Evolutionary conservation across 2,888 invertebrate genomes (phyloP).

Genomic region (Neoascia interrupta): DNA sequence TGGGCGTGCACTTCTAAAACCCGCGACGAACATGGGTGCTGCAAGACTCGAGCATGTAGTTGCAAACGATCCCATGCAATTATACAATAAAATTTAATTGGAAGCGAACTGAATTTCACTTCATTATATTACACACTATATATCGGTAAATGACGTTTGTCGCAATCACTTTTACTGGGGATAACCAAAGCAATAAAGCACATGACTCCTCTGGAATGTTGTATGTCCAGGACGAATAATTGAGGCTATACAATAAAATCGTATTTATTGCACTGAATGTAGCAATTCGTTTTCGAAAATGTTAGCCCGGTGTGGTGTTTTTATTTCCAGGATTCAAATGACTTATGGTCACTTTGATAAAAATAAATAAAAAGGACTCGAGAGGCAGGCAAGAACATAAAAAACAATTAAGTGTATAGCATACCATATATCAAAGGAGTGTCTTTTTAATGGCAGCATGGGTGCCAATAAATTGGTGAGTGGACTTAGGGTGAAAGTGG

Average conservation of each 20-base stretch:
- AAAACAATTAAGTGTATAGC: constrained; percentile 46
- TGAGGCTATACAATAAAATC: constrained; percentile 40
- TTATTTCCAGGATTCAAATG: constrained; percentile 30
- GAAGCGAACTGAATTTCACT: constrained; percentile 35
- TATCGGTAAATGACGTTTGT: constrained; percentile 14
- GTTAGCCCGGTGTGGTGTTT: constrained; percentile 21
- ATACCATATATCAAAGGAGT: constrained; percentile 48
- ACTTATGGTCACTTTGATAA: constrained; percentile 28
- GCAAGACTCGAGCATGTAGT: neutral
- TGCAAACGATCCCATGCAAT: constrained; percentile 44
- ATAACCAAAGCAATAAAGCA: constrained; percentile 23
- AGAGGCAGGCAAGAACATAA: constrained; percentile 11
- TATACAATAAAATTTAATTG: constrained; percentile 56
- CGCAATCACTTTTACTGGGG: constrained; percentile 9
- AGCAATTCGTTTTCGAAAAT: constrained; percentile 44
- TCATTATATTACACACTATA: constrained; percentile 47
- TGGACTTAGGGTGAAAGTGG: too few relatives aligned
- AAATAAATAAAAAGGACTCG: constrained; percentile 45
- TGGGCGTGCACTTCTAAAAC: neutral
- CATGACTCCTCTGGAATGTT: too few relatives aligned
- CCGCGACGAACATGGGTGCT: neutral
- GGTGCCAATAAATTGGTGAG: too few relatives aligned
- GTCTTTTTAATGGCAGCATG: constrained; percentile 23
- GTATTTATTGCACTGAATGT: constrained; percentile 54
- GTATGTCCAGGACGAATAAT: constrained; percentile 18